A percentile compares a stretch with the other conserved stretches of the same genome.
phyloP scores from a whole-genome alignment of 2,113 vertebrate species.

The Patagioenas fasciata region DNA sequence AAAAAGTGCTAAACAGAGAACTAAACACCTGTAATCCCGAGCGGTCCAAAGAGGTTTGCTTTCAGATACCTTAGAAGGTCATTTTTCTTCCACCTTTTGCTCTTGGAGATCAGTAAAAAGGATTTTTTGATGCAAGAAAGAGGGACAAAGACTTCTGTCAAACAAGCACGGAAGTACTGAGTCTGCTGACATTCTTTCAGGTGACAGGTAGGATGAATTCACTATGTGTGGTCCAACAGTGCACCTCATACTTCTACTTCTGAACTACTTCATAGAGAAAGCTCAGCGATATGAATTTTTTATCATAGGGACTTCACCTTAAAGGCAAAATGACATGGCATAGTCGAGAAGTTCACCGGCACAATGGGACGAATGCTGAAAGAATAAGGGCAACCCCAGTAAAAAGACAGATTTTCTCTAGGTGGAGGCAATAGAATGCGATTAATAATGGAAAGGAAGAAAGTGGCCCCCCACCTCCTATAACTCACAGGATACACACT shows the following conservation, averaged over 20 bases:
- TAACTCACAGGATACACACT: background rate
- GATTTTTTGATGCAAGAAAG: background rate
- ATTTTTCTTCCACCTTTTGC: background rate
- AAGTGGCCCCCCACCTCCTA: background rate
- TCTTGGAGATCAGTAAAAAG: background rate
- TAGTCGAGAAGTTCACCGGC: background rate
- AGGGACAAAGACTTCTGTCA: background rate
- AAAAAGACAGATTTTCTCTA: background rate
- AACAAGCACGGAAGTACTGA: background rate
- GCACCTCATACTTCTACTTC: background rate
- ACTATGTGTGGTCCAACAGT: background rate
- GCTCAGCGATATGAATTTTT: background rate
- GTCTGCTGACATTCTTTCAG: background rate
- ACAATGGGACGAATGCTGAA: background rate
- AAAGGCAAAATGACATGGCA: background rate
- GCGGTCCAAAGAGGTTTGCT: background rate
- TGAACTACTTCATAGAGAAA: background rate
- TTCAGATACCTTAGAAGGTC: background rate
- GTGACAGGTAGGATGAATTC: background rate
- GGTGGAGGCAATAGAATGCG: background rate
- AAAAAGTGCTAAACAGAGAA: background rate
- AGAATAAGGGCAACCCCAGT: background rate
- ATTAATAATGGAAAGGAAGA: constrained; percentile 1
- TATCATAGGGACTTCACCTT: background rate
- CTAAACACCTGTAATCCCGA: background rate